Evolutionary conservation across 2,888 invertebrate genomes (phyloP).

Genomic region (Idaea biselata): DNA sequence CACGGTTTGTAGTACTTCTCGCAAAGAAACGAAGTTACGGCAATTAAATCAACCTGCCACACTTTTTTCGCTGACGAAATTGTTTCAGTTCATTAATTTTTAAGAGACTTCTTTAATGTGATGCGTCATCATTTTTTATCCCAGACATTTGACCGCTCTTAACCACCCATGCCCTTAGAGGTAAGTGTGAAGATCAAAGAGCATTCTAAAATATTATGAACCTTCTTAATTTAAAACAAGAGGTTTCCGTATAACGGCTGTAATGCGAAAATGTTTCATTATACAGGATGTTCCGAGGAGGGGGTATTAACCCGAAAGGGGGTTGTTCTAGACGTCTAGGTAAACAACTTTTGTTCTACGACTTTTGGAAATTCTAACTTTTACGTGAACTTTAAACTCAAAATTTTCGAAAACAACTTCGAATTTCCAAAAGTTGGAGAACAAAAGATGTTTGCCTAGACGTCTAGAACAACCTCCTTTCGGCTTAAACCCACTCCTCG

Average conservation of each 20-base stretch:
- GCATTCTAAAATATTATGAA: neutral
- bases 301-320: no score
- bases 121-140: conserved; percentile 17
- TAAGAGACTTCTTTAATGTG: conserved; percentile 6
- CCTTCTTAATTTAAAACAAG: neutral
- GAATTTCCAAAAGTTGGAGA: no score
- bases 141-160: conserved; percentile 3
- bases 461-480: no score
- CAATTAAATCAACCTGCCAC: conserved; percentile 12
- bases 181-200: neutral
- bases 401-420: no score
- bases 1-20: conserved; percentile 1
- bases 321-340: no score
- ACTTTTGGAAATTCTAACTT: no score
- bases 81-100: conserved; percentile 21
- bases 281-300: no score
- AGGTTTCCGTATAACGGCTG: neutral
- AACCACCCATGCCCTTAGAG: neutral
- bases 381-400: no score
- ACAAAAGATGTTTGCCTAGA: no score
- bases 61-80: conserved; percentile 16
- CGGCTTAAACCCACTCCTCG: no score
- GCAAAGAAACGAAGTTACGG: conserved; percentile 6
- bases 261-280: neutral
- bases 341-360: no score